phyloP scores from a whole-genome alignment of 2,113 vertebrate species.

The Dromiciops gliroides region DNA sequence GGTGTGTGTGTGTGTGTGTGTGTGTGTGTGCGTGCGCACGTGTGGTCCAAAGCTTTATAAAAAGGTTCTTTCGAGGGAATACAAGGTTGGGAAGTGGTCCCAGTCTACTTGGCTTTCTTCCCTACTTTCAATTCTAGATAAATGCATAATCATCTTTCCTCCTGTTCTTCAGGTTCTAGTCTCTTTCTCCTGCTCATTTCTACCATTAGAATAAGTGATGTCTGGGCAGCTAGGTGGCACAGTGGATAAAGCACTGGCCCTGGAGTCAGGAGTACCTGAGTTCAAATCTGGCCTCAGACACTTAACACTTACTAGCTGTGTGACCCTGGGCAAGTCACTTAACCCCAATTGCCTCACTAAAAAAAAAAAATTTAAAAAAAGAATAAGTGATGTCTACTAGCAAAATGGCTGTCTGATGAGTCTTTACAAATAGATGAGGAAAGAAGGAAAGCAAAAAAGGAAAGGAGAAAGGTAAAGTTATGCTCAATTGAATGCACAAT shows the following conservation, averaged over 20 bases:
- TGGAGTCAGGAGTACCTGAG: no score
- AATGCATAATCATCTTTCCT: neutral
- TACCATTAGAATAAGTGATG: slow-evolving; percentile 31
- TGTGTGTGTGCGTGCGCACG: no score
- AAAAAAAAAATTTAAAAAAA: no score
- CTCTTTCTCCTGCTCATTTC: slow-evolving; percentile 22
- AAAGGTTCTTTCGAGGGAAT: slow-evolving; percentile 43
- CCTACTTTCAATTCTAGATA: neutral
- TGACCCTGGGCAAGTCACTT: no score
- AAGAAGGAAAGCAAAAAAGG: neutral
- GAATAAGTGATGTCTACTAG: slow-evolving; percentile 37
- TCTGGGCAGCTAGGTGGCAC: no score
- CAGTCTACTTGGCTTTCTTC: neutral
- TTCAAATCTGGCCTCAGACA: no score
- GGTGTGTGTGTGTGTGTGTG: no score
- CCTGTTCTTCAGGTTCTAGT: slow-evolving; percentile 3
- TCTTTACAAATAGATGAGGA: neutral
- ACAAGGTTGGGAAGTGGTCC: slow-evolving; percentile 7
- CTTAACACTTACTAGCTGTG: no score
- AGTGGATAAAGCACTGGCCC: no score
- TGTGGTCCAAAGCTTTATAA: neutral
- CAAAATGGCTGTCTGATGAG: neutral
- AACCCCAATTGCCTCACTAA: no score
- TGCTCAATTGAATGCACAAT: neutral
- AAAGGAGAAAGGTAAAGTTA: slow-evolving; percentile 8